phyloP scores from a whole-genome alignment of 2,113 vertebrate species.

The Peucedramus taeniatus region DNA sequence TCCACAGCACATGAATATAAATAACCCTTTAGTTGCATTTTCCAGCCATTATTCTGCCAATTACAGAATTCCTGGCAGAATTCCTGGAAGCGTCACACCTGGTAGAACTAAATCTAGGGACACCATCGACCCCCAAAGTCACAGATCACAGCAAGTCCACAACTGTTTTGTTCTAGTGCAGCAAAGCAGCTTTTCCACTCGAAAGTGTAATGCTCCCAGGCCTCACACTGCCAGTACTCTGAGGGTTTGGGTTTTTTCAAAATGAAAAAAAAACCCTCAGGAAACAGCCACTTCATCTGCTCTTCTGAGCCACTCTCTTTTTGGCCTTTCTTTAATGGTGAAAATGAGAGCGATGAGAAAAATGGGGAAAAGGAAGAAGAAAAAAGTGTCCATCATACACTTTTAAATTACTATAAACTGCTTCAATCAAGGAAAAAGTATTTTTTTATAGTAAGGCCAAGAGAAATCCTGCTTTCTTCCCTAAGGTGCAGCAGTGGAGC shows the following conservation, averaged over 20 bases:
- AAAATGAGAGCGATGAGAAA: neutral
- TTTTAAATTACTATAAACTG: neutral
- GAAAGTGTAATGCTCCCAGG: neutral
- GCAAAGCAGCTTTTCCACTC: neutral
- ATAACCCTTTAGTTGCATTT: neutral
- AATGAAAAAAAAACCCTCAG: neutral
- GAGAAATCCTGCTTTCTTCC: neutral
- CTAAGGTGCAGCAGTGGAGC: neutral
- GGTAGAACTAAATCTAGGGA: neutral
- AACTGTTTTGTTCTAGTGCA: neutral
- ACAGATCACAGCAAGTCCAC: neutral
- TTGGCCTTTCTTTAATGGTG: neutral
- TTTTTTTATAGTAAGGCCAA: neutral
- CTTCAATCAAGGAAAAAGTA: neutral
- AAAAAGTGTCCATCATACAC: neutral
- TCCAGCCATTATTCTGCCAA: neutral
- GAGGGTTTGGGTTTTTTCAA: neutral
- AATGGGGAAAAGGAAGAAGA: neutral
- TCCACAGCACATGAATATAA: neutral
- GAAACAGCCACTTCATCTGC: neutral
- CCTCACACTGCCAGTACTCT: neutral
- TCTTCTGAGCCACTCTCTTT: neutral
- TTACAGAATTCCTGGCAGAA: neutral
- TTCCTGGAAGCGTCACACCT: neutral
- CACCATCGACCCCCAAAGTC: neutral